Conservation (phyloP, 2,113 vertebrate species). For the Austrofundulus limnaeus region DNA sequence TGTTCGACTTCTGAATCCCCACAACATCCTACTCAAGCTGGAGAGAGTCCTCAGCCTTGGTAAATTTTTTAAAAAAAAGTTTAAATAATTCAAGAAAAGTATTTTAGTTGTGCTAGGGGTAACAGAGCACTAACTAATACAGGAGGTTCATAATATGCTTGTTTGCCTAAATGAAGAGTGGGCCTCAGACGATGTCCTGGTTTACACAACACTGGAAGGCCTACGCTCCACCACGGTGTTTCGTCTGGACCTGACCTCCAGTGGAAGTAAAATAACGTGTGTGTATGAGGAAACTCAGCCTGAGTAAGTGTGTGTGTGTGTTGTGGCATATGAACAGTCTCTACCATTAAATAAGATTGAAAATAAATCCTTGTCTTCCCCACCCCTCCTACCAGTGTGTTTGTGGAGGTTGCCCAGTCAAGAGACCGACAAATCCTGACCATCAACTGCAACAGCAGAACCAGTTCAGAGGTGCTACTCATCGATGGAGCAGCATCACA, state of each 20-base stretch:
- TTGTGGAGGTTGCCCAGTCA: conserved; percentile 89
- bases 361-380: not conserved
- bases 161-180: conserved; percentile 82
- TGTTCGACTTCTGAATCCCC: conserved; percentile 75
- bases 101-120: not conserved
- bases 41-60: conserved; percentile 89
- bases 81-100: not conserved
- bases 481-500: conserved; percentile 77
- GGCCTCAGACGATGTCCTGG: conserved; percentile 86
- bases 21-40: conserved; percentile 74
- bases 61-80: conserved; percentile 62
- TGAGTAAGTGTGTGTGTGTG: conserved; percentile 85
- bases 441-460: conserved; percentile 92
- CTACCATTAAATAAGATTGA: not conserved
- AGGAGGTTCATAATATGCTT: not conserved
- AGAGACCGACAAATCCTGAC: conserved; percentile 86
- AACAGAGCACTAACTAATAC: not conserved
- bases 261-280: conserved; percentile 65
- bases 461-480: conserved; percentile 89
- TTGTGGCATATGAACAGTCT: not conserved
- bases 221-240: conserved; percentile 85
- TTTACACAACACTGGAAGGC: conserved; percentile 86
- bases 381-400: conserved; percentile 59
- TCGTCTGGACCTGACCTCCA: conserved; percentile 80
- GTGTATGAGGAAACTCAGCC: conserved; percentile 88